These are phyloP conservation scores for Tragopan temminckii DNA, from an alignment of 2,797 vertebrate genomes.

Conservation along the genomic window DNA sequence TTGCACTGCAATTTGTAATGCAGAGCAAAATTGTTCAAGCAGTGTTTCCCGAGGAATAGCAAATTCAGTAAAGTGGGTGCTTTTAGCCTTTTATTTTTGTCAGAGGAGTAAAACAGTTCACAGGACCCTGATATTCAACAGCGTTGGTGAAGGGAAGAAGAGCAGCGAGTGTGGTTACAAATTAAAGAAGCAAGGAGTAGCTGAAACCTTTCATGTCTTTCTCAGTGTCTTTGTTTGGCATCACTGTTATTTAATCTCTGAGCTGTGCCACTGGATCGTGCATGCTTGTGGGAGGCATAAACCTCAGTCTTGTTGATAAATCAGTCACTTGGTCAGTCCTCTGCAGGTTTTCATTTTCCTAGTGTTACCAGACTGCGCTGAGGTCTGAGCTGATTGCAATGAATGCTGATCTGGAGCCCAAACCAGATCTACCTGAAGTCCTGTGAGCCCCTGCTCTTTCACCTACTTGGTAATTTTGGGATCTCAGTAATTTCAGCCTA, in stretches of 20 bases:
- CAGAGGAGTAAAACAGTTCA: background rate
- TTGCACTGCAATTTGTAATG: slow-evolving; percentile 32
- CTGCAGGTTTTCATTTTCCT: background rate
- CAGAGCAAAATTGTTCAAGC: slow-evolving; percentile 46
- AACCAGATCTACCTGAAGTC: background rate
- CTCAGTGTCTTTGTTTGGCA: background rate
- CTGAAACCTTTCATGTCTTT: background rate
- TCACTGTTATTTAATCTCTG: background rate
- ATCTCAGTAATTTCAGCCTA: background rate
- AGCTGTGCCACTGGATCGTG: background rate
- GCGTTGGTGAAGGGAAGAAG: slow-evolving; percentile 18
- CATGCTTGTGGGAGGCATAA: background rate
- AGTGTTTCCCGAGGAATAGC: background rate
- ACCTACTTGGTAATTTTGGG: background rate
- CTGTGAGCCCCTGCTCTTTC: background rate
- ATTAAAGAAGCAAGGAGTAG: slow-evolving; percentile 82
- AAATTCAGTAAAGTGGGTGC: background rate
- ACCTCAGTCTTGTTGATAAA: background rate
- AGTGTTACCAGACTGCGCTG: background rate
- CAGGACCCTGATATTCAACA: background rate
- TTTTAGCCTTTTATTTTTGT: background rate
- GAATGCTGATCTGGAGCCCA: background rate
- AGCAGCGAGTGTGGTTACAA: background rate
- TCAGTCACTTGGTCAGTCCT: background rate
- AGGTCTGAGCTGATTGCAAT: background rate